Evolutionary conservation across 2,797 vertebrate species (phyloP).

Genomic region (Pantherophis vulpinus): DNA sequence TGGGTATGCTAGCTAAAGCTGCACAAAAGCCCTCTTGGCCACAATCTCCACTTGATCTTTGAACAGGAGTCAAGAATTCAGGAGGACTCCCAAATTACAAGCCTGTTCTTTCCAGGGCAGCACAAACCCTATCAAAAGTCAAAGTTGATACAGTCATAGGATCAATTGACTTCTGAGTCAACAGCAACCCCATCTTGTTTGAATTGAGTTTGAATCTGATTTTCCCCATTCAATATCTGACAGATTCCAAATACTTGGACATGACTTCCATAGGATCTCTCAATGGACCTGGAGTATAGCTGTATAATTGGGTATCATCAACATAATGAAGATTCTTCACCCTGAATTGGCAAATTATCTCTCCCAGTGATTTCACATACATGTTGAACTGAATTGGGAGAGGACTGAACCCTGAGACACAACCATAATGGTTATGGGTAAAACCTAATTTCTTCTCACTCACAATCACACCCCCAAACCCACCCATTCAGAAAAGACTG

Average conservation of each 20-base stretch:
- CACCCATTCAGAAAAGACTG: neutral
- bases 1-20: neutral
- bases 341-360: neutral
- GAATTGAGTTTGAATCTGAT: neutral
- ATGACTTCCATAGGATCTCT: neutral
- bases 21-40: neutral
- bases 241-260: neutral
- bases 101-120: neutral
- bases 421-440: neutral
- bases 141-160: neutral
- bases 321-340: neutral
- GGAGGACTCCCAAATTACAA: neutral
- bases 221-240: neutral
- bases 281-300: neutral
- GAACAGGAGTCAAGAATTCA: neutral
- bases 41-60: neutral
- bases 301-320: neutral
- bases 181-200: neutral
- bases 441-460: neutral
- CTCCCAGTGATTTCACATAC: neutral
- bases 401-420: neutral
- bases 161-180: neutral
- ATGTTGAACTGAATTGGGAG: neutral
- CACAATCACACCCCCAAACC: neutral
- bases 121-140: neutral